These are phyloP conservation scores for Muraenolepis orangiensis DNA, from an alignment of 2,797 vertebrate species.

Conservation along the genomic window DNA sequence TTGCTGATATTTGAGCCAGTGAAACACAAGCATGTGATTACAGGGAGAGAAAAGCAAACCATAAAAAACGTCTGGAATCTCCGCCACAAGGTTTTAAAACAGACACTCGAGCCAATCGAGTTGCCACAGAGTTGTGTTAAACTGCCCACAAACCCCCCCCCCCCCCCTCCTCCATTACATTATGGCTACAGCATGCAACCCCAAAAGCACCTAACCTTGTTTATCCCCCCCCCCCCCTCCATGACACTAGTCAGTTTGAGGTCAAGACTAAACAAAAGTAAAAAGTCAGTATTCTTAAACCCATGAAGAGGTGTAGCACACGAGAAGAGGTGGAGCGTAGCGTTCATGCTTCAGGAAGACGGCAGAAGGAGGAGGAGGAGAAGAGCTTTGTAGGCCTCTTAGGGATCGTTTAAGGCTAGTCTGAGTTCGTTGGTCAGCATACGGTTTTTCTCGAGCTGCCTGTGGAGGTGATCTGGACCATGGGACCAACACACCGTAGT, in stretches of 20 bases:
- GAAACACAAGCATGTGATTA: neutral
- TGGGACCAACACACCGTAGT: no score
- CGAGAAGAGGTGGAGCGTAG: neutral
- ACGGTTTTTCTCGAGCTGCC: conserved; percentile 94
- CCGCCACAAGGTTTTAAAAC: neutral
- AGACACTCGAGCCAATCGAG: neutral
- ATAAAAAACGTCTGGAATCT: neutral
- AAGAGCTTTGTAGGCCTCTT: conserved; percentile 18
- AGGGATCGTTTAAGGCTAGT: conserved; percentile 76
- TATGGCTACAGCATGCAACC: neutral
- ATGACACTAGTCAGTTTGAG: neutral
- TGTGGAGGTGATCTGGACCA: conserved; percentile 89
- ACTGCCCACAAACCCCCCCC: neutral
- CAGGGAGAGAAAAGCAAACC: neutral
- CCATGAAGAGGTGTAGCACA: neutral
- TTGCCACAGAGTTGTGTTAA: neutral
- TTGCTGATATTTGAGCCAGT: neutral
- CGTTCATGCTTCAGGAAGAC: neutral
- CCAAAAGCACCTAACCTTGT: neutral
- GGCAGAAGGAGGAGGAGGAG: neutral
- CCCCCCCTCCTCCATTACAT: no score
- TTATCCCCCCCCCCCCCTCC: neutral
- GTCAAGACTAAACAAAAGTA: neutral
- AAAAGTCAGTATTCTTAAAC: neutral
- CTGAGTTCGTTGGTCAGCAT: conserved; percentile 92